Evolutionary conservation across 2,888 invertebrate species (phyloP).

Genomic region (Cerceris ruficornis): DNA sequence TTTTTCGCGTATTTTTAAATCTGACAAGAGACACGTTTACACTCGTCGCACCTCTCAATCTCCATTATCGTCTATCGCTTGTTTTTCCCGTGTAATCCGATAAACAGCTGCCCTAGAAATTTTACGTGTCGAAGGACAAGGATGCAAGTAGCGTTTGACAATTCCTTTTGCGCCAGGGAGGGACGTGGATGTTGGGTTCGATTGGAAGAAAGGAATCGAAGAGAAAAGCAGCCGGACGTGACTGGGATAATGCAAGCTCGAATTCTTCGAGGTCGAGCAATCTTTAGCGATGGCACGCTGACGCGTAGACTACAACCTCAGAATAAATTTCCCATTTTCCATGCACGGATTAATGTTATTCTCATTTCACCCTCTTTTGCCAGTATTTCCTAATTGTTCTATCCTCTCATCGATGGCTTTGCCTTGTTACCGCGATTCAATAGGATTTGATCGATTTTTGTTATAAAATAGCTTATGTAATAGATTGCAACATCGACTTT

Average conservation of each 20-base stretch:
- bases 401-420: too few species aligned
- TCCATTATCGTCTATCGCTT: constrained; percentile 27
- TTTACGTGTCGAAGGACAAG: constrained; percentile 11
- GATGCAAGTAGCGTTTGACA: constrained; percentile 34
- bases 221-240: constrained; percentile 73
- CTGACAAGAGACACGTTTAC: not conserved
- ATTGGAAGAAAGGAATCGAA: constrained; percentile 53
- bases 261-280: constrained; percentile 62
- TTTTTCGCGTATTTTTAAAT: not conserved
- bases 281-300: constrained; percentile 60
- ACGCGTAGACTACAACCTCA: constrained; percentile 66
- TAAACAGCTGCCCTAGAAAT: constrained; percentile 14
- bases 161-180: constrained; percentile 12
- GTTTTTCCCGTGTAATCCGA: constrained; percentile 22
- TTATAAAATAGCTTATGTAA: too few species aligned
- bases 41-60: constrained; percentile 7
- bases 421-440: too few species aligned
- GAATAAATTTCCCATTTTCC: constrained; percentile 74
- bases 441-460: too few species aligned
- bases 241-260: constrained; percentile 73
- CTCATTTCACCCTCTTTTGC: not conserved
- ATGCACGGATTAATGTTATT: constrained; percentile 68
- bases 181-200: constrained; percentile 18
- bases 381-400: not conserved
- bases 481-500: too few species aligned